Base-by-base conservation (phyloP, 1,140 invertebrate genomes). In the Macrosteles quadrilineatus region DNA sequence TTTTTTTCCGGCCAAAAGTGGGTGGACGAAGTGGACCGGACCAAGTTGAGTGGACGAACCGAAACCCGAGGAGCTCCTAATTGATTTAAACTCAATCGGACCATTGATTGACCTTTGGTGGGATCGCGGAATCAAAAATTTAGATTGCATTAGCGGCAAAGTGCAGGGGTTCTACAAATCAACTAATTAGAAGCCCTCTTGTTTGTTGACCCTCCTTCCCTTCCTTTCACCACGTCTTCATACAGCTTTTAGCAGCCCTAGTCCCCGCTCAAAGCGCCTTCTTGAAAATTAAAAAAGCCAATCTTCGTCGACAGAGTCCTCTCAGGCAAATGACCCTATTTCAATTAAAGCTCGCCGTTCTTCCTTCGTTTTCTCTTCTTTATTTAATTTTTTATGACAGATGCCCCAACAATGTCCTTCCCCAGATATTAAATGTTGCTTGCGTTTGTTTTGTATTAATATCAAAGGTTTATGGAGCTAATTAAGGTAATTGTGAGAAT, bases 181-280 rank as follows among this genome's bases (percentile, higher is more conserved):
- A 71, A 73, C 72, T 73, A 73, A 73, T 73, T 73, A 73, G 50
- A 27, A 68, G 29, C 50, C n/a, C n/a, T 21, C 62, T 64, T 64
- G 62, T 64, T 64, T 64, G 25, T 30, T 64, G 62, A 64, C 62
- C 62, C 62, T 21, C 32, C 36, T n/a, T n/a, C 62, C 36, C 23
- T 27, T 64, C 23, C 62, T 43, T 64, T 64, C 36, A 64, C 36
- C 62, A 64, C 19, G 55, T 64, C 62, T 43, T 64, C 36, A 64
- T 64, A 40, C 32, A 19, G 62, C 62, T 64, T 64, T 64, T 40
- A 64, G n/a, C 62, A 40, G 17, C 62, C 55, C 55, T 23, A 14
- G 23, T 6, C 55, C 27, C 23, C 55, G 27, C 55, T 27, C 55
- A 59, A 59, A 59, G 55, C 25, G 27, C 55, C 55, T 59, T 59